Percentiles rank a stretch among this genome's conserved stretches.
phyloP scores from a whole-genome alignment of 2,888 invertebrate genomes.

The Troides oblongomaculatus region DNA sequence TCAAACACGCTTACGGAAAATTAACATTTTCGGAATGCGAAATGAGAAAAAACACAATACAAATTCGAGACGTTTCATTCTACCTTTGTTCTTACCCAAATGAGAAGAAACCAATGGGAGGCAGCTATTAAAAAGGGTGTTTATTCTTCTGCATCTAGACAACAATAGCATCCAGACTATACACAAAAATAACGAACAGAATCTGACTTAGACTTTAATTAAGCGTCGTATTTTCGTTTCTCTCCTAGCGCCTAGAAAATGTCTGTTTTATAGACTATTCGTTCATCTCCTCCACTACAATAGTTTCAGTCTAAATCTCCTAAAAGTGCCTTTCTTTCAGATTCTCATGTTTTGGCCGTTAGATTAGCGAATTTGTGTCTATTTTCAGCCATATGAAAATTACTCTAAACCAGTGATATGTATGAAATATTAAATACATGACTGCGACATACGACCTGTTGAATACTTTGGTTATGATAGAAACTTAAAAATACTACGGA shows the following conservation, averaged over 20 bases:
- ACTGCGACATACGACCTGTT: too few species aligned
- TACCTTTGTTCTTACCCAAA: slow-evolving; percentile 27
- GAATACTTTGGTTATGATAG: too few species aligned
- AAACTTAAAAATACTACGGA: too few species aligned
- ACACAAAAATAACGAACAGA: slow-evolving; percentile 12
- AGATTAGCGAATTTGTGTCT: too few species aligned
- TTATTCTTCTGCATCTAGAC: slow-evolving; percentile 16
- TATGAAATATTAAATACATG: too few species aligned
- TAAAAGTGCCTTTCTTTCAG: too few species aligned
- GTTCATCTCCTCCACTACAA: too few species aligned
- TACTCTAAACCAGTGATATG: too few species aligned
- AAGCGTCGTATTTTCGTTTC: background rate
- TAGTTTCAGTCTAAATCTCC: too few species aligned
- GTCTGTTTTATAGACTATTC: background rate
- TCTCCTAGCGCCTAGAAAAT: background rate
- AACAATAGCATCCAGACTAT: slow-evolving; percentile 20
- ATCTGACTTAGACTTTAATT: background rate
- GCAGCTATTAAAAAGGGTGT: slow-evolving; percentile 27
- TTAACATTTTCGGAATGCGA: slow-evolving; percentile 18
- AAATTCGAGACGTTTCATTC: slow-evolving; percentile 25
- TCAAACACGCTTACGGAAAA: slow-evolving; percentile 16
- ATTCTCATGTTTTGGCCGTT: too few species aligned
- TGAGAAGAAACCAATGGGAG: slow-evolving; percentile 28
- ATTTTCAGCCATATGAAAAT: too few species aligned
- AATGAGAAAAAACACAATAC: slow-evolving; percentile 24